Percentiles rank a stretch among this genome's conserved stretches.
Conservation (phyloP, 2,797 vertebrate genomes). For the Hippopotamyrus pictus region DNA sequence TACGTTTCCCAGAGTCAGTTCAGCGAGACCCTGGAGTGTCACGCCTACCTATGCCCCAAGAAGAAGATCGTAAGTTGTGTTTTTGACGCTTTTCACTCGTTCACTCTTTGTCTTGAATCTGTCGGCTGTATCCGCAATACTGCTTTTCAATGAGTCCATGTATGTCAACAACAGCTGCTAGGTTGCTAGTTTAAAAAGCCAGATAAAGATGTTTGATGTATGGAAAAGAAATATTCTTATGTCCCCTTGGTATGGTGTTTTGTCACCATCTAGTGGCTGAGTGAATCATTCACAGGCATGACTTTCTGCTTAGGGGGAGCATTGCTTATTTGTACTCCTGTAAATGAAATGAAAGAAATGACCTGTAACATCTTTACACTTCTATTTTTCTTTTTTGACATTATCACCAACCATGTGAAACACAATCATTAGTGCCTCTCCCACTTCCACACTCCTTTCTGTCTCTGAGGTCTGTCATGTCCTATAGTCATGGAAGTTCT, state of each 20-base stretch:
- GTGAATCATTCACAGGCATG: neutral
- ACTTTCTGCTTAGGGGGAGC: neutral
- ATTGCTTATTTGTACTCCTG: neutral
- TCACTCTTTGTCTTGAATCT: neutral
- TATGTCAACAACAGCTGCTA: neutral
- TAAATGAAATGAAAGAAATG: neutral
- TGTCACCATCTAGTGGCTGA: constrained; percentile 33
- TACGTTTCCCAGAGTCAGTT: constrained; percentile 83
- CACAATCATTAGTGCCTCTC: neutral
- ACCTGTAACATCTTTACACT: neutral
- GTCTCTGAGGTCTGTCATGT: neutral
- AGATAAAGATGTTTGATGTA: neutral
- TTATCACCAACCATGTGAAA: neutral
- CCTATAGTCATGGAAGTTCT: neutral
- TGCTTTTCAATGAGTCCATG: neutral
- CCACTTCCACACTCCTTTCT: neutral
- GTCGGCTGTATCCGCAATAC: neutral
- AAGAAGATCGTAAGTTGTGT: constrained; percentile 78
- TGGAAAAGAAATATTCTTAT: neutral
- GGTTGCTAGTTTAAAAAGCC: neutral
- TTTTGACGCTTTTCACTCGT: neutral
- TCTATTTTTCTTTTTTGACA: neutral
- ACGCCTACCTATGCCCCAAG: constrained; percentile 86
- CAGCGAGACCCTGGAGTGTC: constrained; percentile 80
- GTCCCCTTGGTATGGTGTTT: neutral